phyloP scores from a whole-genome alignment of 1,140 invertebrate genomes.

The Homarus americanus region DNA sequence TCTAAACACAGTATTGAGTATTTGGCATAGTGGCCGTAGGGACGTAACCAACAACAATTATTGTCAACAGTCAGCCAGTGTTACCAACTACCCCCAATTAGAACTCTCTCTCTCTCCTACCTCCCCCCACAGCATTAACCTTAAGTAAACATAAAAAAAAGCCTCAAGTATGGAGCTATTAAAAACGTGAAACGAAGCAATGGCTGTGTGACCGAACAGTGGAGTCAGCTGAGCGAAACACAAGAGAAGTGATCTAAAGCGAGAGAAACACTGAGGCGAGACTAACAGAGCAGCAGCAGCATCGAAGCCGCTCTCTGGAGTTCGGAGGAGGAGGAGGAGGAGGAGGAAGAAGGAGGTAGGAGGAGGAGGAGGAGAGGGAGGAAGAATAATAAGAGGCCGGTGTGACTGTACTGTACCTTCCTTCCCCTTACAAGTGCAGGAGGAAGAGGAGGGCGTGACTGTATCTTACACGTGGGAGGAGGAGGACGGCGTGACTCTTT shows the following conservation, averaged over 20 bases:
- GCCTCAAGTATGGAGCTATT: background rate
- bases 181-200: background rate
- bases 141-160: background rate
- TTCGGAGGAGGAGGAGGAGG: conserved; percentile 55
- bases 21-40: conserved; percentile 61
- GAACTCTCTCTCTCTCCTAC: too few species aligned
- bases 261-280: conserved; percentile 58
- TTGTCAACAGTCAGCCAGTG: conserved; percentile 69
- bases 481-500: too few species aligned
- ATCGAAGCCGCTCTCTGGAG: conserved; percentile 41
- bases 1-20: conserved; percentile 50
- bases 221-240: conserved; percentile 42
- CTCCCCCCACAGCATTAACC: too few species aligned
- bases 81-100: conserved; percentile 50
- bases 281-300: conserved; percentile 40
- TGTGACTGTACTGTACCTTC: too few species aligned
- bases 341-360: conserved; percentile 7
- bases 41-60: conserved; percentile 69
- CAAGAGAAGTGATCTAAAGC: conserved; percentile 46
- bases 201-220: background rate
- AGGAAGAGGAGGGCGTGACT: too few species aligned
- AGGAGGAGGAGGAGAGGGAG: background rate
- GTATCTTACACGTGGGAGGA: too few species aligned
- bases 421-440: too few species aligned
- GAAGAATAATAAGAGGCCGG: background rate